Base-by-base conservation (phyloP, 2,113 vertebrate species). In the Chaetodon auriga region DNA sequence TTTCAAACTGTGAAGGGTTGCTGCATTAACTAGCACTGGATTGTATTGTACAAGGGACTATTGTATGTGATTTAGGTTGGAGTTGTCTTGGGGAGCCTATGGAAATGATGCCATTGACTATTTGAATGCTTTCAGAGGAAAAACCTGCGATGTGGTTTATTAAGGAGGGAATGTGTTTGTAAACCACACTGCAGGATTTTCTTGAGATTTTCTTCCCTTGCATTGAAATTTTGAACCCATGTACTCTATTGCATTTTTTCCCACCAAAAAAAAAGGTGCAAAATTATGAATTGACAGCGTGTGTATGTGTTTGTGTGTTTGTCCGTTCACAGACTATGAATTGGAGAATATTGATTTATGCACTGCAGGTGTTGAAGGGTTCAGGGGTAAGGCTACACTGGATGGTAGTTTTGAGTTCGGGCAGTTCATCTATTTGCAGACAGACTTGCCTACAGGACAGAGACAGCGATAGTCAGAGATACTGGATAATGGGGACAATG, bases 301-400 rank as follows among this genome's bases (percentile, higher is more conserved):
- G 12, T 61, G 41, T 5, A 13, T 46, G 30, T 30, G 18, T 21
- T 3, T 63, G 23, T 68, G 35, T n/a, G 13, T 21, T 5, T 63
- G 35, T 48, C 60, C 48, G 14, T 38, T 54, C 19, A 8, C 18
- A 48, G 45, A 62, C 19, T 21, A 1, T 70, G 13, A 64, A 55
- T 25, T 2, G 8, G n/a, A 51, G 45, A 53, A 41, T 62, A 11
- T 13, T 0, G 25, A 30, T 62, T 0, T 62, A 13, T 81, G 82
- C 82, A 81, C 77, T 89, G 78, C 81, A 49, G 54, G 16, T 62
- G 60, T 53, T 7, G 63, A 58, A 49, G 81, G 4, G 6, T 73
- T 74, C 4, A 6, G 35, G 49, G 54, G 11, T 41, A 36, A n/a
- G 7, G 49, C 18, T 53, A 38, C 70, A 41, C 60, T 54, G 46